Evolutionary conservation across 64 coral and sea anemone species (phyloP).

Genomic region (Hydrozoanthus tunicans): DNA sequence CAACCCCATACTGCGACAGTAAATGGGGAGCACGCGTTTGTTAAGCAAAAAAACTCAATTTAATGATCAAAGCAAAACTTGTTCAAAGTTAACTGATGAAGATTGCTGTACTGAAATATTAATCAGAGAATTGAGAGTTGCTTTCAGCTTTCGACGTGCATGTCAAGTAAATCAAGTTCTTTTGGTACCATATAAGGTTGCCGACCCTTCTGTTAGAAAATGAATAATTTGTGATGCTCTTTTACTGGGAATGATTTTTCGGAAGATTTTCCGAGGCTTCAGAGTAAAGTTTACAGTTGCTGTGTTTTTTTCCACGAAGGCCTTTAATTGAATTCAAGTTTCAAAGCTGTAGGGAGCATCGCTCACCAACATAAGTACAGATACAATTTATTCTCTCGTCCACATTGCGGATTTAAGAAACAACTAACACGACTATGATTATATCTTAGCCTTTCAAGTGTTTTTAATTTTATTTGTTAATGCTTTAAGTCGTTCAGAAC

Average conservation of each 20-base stretch:
- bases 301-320: not conserved
- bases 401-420: not conserved
- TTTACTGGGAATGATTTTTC: not conserved
- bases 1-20: not conserved
- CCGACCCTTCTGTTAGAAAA: not conserved
- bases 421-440: conserved; percentile 27
- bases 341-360: not conserved
- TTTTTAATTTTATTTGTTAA: conserved; percentile 47
- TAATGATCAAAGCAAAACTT: conserved; percentile 38
- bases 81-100: not conserved
- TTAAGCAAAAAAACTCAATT: not conserved
- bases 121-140: not conserved
- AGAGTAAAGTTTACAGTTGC: not conserved
- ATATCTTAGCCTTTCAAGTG: not conserved
- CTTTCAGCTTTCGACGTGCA: not conserved
- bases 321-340: conserved; percentile 8
- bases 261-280: not conserved
- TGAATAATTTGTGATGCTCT: not conserved
- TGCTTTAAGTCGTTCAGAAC: conserved; percentile 50
- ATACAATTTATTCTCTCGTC: conserved; percentile 10
- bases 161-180: not conserved
- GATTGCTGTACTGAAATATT: not conserved
- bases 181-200: not conserved
- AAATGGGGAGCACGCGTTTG: not conserved
- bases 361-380: not conserved